Base-by-base conservation (phyloP, 2,888 invertebrate species). In the Lasius platythorax region DNA sequence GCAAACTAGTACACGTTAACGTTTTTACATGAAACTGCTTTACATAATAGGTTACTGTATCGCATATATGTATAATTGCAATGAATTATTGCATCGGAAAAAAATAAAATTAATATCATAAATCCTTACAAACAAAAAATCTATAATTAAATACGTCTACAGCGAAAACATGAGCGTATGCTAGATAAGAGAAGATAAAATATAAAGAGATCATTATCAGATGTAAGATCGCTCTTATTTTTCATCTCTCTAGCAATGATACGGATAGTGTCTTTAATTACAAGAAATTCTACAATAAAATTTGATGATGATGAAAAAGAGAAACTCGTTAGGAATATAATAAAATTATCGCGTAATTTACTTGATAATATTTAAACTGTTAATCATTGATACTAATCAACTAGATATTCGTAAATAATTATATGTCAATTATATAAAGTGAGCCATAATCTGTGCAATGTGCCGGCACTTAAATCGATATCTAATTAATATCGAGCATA, bases 11-110 rank as follows among this genome's bases (percentile, higher is more conserved):
- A 28, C n/a, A 37, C 70, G 79, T 28, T 30, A 37, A 46, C 37
- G 46, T 61, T 37, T 81, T 70, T 72, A 56, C 50, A 72, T 37
- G 28, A 81, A 68, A 81, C 37, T 61, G 37, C 63, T 81, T 81
- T 81, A 70, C 46, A 70, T 58, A 68, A 79, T 70, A 61, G 61
- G 61, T 81, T 70, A 63, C 58, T 37, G 12, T 72, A 72, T 33
- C 61, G 79, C 50, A 8, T 72, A 2, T 18, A 63, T 72, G 0
- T 18, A 63, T 67, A 78, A 68, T 78, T 30, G 56, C 50, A 28
- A 30, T 43, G 12, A 30, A 33, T 12, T 56, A 78, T 78, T 78
- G 67, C 18, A 30, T 56, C 30, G 40, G 30, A 30, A 40, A n/a
- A 56, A 56, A 46, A 67, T 40, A 8, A 56, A 43, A 68, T 58